These are phyloP conservation scores for Anoplolepis gracilipes DNA, from an alignment of 1,140 invertebrate species.

Conservation along the genomic window DNA sequence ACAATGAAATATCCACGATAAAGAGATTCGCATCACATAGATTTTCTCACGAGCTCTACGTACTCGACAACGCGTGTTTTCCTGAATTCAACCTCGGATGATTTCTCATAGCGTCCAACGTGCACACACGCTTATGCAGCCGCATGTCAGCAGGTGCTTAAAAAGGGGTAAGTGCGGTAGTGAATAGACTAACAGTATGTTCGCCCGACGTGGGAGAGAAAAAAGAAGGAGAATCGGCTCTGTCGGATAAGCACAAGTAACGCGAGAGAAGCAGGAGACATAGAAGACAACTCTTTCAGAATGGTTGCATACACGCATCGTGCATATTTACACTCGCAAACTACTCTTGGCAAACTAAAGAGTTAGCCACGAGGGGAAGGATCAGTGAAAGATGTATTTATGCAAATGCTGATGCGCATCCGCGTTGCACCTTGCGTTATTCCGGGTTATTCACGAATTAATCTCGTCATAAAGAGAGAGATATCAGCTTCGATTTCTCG, in stretches of 20 bases:
- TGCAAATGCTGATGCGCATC: slow-evolving; percentile 61
- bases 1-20: neutral
- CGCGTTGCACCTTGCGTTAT: neutral
- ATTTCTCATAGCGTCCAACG: slow-evolving; percentile 41
- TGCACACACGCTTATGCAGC: slow-evolving; percentile 20
- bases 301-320: slow-evolving; percentile 68
- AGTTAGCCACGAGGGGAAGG: slow-evolving; percentile 1
- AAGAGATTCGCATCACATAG: neutral
- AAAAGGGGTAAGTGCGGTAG: slow-evolving; percentile 67
- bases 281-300: slow-evolving; percentile 13
- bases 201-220: neutral
- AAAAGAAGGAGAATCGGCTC: neutral
- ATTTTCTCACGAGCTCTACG: slow-evolving; percentile 14
- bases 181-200: slow-evolving; percentile 76
- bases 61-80: neutral
- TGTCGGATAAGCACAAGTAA: neutral
- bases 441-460: slow-evolving; percentile 4
- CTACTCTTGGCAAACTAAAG: slow-evolving; percentile 1
- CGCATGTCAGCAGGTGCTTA: slow-evolving; percentile 48
- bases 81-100: slow-evolving; percentile 43
- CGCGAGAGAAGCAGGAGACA: neutral
- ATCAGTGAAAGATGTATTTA: slow-evolving; percentile 67
- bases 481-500: neutral
- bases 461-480: neutral
- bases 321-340: slow-evolving; percentile 77